A percentile compares a stretch with the other conserved stretches of the same genome.
Conservation (phyloP, 2,888 invertebrate species). For the Ochropleura plecta region DNA sequence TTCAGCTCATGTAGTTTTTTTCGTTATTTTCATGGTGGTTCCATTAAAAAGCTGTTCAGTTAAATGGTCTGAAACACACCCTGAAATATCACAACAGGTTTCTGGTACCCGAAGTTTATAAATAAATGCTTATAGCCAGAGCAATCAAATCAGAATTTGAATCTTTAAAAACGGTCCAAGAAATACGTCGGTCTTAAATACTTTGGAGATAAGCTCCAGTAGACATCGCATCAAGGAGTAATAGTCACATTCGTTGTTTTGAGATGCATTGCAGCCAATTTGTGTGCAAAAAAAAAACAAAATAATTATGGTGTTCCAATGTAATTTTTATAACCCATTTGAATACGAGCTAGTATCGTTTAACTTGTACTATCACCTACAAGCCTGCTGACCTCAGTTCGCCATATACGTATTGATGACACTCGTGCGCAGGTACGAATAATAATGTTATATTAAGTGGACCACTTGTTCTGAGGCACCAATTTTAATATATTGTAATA, state of each 20-base stretch:
- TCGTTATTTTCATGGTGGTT: too few species aligned
- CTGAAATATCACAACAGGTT: too few species aligned
- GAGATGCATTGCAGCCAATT: neutral
- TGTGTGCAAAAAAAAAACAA: neutral
- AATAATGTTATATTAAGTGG: conserved; percentile 56
- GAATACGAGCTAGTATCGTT: neutral
- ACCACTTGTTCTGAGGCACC: conserved; percentile 44
- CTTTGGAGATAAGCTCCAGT: neutral
- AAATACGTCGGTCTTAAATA: neutral
- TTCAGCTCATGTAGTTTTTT: too few species aligned
- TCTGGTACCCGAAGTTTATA: too few species aligned
- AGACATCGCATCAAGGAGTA: too few species aligned
- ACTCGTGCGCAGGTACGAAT: conserved; percentile 62
- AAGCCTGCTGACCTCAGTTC: conserved; percentile 60
- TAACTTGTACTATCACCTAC: conserved; percentile 41
- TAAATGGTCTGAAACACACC: too few species aligned
- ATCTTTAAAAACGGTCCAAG: neutral
- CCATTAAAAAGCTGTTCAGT: too few species aligned
- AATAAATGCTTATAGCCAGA: too few species aligned
- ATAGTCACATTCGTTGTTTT: neutral
- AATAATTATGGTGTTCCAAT: neutral
- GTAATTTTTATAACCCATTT: neutral
- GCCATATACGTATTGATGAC: conserved; percentile 64
- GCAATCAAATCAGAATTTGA: too few species aligned
- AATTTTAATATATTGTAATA: conserved; percentile 33